These are phyloP conservation scores for Pogoniulus pusillus DNA, from an alignment of 2,797 vertebrate species.

Conservation along the genomic window DNA sequence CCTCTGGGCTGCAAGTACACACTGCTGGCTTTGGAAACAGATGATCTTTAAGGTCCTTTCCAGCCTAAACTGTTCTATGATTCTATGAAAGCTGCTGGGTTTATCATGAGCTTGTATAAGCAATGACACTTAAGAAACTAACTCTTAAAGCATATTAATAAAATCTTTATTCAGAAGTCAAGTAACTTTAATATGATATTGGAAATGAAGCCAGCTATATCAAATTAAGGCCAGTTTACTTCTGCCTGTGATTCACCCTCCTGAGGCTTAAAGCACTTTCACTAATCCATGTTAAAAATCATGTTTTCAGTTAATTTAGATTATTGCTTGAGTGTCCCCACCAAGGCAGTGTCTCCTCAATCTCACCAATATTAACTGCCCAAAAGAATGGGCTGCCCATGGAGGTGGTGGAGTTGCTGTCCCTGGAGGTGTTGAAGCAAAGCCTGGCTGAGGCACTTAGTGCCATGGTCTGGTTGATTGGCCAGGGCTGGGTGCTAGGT, in stretches of 20 bases:
- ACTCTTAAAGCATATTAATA: background rate
- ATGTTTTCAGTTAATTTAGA: background rate
- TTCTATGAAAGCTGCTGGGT: background rate
- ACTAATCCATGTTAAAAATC: background rate
- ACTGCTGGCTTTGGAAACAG: too few relatives aligned
- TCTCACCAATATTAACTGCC: background rate
- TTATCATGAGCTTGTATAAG: background rate
- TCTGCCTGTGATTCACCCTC: background rate
- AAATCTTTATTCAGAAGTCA: background rate
- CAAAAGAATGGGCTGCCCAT: too few relatives aligned
- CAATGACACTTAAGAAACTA: background rate
- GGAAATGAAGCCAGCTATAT: background rate
- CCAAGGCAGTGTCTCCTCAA: background rate
- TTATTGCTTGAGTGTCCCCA: background rate
- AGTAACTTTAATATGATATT: background rate
- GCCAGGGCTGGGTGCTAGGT: too few relatives aligned
- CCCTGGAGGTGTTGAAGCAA: too few relatives aligned
- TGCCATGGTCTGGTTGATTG: too few relatives aligned
- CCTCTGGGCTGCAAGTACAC: too few relatives aligned
- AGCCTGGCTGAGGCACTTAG: too few relatives aligned
- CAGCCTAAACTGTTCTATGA: too few relatives aligned
- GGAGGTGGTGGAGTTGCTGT: too few relatives aligned
- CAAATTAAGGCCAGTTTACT: constrained; percentile 17
- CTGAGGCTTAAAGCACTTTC: background rate
- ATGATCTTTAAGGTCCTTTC: too few relatives aligned